Conservation (phyloP, 2,888 invertebrate species). For the Plebejus anna region DNA sequence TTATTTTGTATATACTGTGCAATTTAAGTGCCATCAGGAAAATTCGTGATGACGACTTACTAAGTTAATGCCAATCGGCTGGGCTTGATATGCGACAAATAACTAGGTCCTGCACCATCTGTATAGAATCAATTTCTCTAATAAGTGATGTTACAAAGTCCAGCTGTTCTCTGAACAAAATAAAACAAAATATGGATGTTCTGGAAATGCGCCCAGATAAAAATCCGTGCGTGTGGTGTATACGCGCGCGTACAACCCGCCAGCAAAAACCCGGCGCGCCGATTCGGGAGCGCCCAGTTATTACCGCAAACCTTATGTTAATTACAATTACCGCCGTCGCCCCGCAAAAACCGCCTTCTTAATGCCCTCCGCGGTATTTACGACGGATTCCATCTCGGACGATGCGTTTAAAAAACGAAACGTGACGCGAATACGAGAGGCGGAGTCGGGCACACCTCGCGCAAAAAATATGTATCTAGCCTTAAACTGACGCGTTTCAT, state of each 20-base stretch:
- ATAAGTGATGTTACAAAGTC: too few relatives aligned
- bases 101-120: too few relatives aligned
- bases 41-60: too few relatives aligned
- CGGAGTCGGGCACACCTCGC: constrained; percentile 42
- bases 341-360: constrained; percentile 70
- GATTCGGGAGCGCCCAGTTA: constrained; percentile 67
- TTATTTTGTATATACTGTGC: too few relatives aligned
- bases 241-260: constrained; percentile 62
- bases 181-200: too few relatives aligned
- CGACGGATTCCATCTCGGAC: constrained; percentile 61
- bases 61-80: too few relatives aligned
- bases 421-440: constrained; percentile 53
- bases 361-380: constrained; percentile 70
- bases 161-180: too few relatives aligned
- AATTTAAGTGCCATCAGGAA: too few relatives aligned
- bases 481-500: background rate
- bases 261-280: constrained; percentile 63
- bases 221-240: constrained; percentile 59
- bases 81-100: too few relatives aligned
- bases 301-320: constrained; percentile 76
- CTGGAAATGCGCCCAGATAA: constrained; percentile 40
- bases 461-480: constrained; percentile 32
- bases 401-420: constrained; percentile 54
- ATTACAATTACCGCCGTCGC: constrained; percentile 55
- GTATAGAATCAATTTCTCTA: too few relatives aligned